These are phyloP conservation scores for Periophthalmus magnuspinnatus DNA, from an alignment of 2,797 vertebrate species.

Conservation along the genomic window DNA sequence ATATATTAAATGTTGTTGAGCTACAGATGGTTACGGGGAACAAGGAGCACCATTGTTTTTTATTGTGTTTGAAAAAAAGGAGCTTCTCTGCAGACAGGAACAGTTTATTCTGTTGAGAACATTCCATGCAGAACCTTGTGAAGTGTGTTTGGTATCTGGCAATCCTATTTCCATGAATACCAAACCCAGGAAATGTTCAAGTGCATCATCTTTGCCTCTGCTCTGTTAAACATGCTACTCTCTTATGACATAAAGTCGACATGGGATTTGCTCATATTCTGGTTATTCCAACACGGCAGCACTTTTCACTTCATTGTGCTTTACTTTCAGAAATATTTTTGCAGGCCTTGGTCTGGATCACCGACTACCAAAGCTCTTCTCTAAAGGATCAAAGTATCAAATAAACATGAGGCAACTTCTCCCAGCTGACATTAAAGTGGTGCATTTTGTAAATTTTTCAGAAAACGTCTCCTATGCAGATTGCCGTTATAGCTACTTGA, in stretches of 20 bases:
- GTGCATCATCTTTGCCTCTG: conserved; percentile 50
- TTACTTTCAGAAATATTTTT: conserved; percentile 49
- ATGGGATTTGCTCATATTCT: conserved; percentile 60
- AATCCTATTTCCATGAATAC: conserved; percentile 45
- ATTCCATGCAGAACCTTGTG: conserved; percentile 48
- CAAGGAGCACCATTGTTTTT: conserved; percentile 20
- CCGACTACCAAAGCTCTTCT: conserved; percentile 43
- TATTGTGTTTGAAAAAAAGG: conserved; percentile 36
- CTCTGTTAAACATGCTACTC: conserved; percentile 38
- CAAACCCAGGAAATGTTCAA: conserved; percentile 44
- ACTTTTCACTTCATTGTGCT: conserved; percentile 55
- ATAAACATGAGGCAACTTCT: conserved; percentile 63
- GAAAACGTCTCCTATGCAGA: conserved; percentile 36
- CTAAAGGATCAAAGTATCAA: conserved; percentile 52
- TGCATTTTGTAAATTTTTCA: conserved; percentile 50
- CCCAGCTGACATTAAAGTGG: conserved; percentile 40
- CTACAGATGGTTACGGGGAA: conserved; percentile 4
- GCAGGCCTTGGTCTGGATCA: conserved; percentile 52
- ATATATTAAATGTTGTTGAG: background rate
- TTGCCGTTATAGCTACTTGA: conserved; percentile 33
- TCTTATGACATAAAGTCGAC: conserved; percentile 50
- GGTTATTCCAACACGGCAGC: conserved; percentile 45
- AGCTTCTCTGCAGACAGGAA: conserved; percentile 30
- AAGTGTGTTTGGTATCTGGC: conserved; percentile 64
- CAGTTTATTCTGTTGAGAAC: conserved; percentile 44